Evolutionary conservation across 2,888 invertebrate species (phyloP), one percentile per base, ranked within the genome.

Genomic region (Sesia bembeciformis): DNA sequence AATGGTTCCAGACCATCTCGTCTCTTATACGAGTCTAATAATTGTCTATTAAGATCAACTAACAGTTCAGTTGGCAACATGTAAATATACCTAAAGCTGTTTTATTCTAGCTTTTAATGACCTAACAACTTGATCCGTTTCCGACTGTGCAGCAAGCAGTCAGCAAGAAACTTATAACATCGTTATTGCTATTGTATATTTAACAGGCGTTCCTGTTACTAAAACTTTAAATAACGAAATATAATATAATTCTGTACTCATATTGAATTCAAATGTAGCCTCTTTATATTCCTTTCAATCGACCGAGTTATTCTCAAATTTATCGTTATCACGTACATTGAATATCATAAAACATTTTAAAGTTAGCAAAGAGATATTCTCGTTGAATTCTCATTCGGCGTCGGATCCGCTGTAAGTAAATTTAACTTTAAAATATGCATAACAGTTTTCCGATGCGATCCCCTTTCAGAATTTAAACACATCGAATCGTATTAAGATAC

Each of bases 401-500:
- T 63, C 70, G 71, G 71, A 68, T 75, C 65, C 69, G 66, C 63
- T 74, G 75, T 80, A 84, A 85, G 86, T 86, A 88, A 86, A 88
- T 88, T 87, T 84, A 78, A 86, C 82, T 87, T 88, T 88, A 87
- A 89, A 87, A 88, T 89, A 89, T 89, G 88, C 87, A 85, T 87
- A 87, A 88, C 87, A 87, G 87, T 87, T 88, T 87, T 85, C 87
- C 85, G 71, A 85, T 81, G 85, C 84, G 86, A 81, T 78, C 84
- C 81, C 78, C 80, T 79, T 78, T 80, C 69, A 67, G 77, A 88
- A 88, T 87, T 88, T 86, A 86, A 88, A 88, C 81, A 84, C 81
- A 85, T 82, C 78, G 76, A 76, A 63, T 78, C 79, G 80, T 87
- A 87, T 88, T 88, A 89, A 81, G 85, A 84, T 81, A 84, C 87